Percentiles rank a stretch among this genome's conserved stretches.
phyloP scores from a whole-genome alignment of 2,888 invertebrate genomes.

The Heliconius ismenius region DNA sequence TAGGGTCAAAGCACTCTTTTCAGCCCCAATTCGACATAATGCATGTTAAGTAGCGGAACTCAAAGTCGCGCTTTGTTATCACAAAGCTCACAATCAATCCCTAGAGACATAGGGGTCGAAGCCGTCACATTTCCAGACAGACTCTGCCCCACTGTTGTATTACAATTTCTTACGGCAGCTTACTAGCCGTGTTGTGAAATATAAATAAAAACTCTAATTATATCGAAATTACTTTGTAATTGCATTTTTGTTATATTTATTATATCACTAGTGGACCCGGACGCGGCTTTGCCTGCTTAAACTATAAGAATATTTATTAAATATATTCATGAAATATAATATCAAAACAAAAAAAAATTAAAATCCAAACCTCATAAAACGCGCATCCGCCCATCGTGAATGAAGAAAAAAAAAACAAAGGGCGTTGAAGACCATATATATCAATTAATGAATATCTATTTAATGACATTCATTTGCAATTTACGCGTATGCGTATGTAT shows the following conservation, averaged over 20 bases:
- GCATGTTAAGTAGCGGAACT: background rate
- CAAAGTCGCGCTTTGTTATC: background rate
- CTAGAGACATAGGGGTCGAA: background rate
- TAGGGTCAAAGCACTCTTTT: too few species aligned
- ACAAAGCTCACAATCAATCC: background rate
- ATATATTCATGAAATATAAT: background rate
- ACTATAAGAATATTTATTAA: too few species aligned
- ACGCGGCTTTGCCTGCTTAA: too few species aligned
- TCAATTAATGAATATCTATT: slow-evolving; percentile 42
- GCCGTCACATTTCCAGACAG: background rate
- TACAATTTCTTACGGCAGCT: background rate
- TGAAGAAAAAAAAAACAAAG: slow-evolving; percentile 15
- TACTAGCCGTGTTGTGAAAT: background rate
- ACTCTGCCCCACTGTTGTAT: background rate
- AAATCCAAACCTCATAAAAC: background rate
- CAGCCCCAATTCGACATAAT: background rate
- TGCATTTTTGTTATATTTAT: background rate
- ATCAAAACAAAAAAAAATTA: background rate
- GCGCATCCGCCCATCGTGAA: background rate
- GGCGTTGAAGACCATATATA: slow-evolving; percentile 20
- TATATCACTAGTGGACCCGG: background rate
- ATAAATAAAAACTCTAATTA: background rate
- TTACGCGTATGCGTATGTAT: slow-evolving; percentile 57
- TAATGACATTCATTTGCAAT: slow-evolving; percentile 48
- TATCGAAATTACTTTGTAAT: background rate